These are phyloP conservation scores for Pyrgus malvae DNA, from an alignment of 2,888 invertebrate species.

Conservation along the genomic window DNA sequence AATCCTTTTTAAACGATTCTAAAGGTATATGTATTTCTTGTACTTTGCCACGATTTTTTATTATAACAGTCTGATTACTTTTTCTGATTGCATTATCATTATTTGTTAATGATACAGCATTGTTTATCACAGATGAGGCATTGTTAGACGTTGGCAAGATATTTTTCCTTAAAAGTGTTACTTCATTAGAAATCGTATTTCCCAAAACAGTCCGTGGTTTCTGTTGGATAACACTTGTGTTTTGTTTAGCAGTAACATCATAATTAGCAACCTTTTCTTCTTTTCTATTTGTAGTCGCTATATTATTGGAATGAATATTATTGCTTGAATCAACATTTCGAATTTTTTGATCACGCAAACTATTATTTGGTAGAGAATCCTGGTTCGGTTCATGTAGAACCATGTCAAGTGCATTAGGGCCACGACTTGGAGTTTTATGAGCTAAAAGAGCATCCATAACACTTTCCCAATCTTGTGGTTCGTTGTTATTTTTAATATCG, in stretches of 20 bases:
- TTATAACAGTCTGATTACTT: slow-evolving; percentile 1
- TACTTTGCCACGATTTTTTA: slow-evolving; percentile 4
- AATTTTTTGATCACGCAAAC: not conserved
- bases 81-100: not conserved
- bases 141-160: not conserved
- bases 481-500: slow-evolving; percentile 14
- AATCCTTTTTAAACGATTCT: not conserved
- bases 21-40: slow-evolving; percentile 1
- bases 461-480: slow-evolving; percentile 55
- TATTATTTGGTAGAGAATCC: not conserved
- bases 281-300: slow-evolving; percentile 1
- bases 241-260: too few relatives aligned
- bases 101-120: not conserved
- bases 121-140: slow-evolving; percentile 1
- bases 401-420: slow-evolving; percentile 61
- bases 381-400: slow-evolving; percentile 46
- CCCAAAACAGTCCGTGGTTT: too few relatives aligned
- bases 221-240: too few relatives aligned
- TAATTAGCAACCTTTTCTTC: not conserved
- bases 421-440: slow-evolving; percentile 65
- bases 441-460: slow-evolving; percentile 63
- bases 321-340: not conserved
- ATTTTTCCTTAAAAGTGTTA: slow-evolving; percentile 39
- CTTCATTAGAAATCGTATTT: too few relatives aligned
- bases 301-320: not conserved